Conservation (phyloP, 2,113 vertebrate genomes). For the Bungarus multicinctus region DNA sequence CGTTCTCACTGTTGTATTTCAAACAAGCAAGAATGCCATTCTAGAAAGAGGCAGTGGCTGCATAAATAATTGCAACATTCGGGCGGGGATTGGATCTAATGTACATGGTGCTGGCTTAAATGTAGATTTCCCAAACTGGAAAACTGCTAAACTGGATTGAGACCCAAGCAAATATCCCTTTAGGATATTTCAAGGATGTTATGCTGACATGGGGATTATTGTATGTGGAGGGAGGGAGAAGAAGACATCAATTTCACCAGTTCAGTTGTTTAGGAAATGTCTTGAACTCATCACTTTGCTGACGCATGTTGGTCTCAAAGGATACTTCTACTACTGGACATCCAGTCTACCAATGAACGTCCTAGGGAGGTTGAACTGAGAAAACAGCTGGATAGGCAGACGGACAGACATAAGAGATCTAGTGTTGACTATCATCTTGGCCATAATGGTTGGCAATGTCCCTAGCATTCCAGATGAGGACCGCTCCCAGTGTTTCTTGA, state of each 20-base stretch:
- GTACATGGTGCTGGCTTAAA: not conserved
- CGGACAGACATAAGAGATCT: not conserved
- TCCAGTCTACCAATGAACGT: not conserved
- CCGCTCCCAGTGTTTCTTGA: not conserved
- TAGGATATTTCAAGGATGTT: not conserved
- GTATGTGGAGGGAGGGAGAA: not conserved
- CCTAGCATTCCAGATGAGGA: not conserved
- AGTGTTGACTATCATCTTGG: not conserved
- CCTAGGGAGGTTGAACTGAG: not conserved
- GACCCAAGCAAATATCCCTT: not conserved
- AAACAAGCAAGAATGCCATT: not conserved
- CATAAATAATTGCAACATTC: not conserved
- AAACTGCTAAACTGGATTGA: not conserved
- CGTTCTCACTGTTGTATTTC: not conserved
- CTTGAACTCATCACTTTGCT: not conserved
- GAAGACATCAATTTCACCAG: not conserved
- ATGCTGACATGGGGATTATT: not conserved
- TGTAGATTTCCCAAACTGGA: not conserved
- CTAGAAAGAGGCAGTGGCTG: not conserved
- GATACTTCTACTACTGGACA: not conserved
- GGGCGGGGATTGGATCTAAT: not conserved
- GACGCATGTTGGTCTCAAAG: not conserved
- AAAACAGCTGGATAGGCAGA: not conserved
- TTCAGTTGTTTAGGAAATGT: not conserved
- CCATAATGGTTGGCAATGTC: not conserved